Evolutionary conservation across 2,888 invertebrate species (phyloP), one percentile per base, ranked within the genome.

Genomic region (Lampropteryx suffumata): DNA sequence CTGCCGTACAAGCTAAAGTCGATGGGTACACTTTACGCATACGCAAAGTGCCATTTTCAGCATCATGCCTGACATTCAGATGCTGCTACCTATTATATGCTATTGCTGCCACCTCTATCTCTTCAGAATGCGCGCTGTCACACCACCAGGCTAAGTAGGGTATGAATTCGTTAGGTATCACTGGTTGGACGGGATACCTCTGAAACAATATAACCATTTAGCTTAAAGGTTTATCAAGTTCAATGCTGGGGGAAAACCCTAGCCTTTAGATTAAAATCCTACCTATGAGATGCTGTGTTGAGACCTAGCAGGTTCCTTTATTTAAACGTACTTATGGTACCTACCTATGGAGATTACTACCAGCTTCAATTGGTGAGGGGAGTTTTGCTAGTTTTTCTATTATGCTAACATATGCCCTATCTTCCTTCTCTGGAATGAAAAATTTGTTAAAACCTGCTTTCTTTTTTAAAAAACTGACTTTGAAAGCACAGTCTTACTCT

Each of bases 121-220:
- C 81, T 0, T 69, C 76, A 1, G 71, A 67, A 0, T 67, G 51
- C 0, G 52, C 32, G 0, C 50, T 54, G 51, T 81, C 76, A 33
- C 82, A 82, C 64, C 71, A 77, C 84, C 81, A 86, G 0, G 81
- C 65, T 0, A 86, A 46, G 51, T 84, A 87, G 0, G 71, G 62
- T 41, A 87, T 81, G 52, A 65, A 87, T 13, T 89, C 87, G 46
- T 87, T 80, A 0, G 83, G 71, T 0, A 84, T 61, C 0, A 86
- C 69, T 1, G 87, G 84, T 28, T 77, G 79, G 0, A 46, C 26
- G 0, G 85, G 84, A 40, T 79, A 86, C 44, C 70, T 71, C 88
- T 88, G 73, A 1, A 50, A 45, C 24, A 8, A 9, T 34, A 28
- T 7, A 11, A 13, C 9, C 6, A 27, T 24, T 27, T 6, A n/a